These are phyloP conservation scores for Aricia artaxerxes DNA, from an alignment of 2,888 invertebrate genomes.

Conservation along the genomic window DNA sequence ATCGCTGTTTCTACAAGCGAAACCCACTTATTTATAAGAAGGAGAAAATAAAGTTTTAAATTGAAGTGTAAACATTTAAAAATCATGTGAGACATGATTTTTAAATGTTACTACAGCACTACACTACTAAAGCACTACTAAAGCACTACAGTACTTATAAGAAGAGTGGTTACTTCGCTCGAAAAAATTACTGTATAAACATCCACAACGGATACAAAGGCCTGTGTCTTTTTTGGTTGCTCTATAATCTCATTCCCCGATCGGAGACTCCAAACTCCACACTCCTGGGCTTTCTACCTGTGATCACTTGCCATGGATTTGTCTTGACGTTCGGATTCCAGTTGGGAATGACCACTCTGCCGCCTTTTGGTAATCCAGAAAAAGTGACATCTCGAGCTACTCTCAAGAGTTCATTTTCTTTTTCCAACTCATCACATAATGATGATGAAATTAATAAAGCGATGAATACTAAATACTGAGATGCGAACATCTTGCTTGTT, in stretches of 20 bases:
- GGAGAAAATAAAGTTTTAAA: no score
- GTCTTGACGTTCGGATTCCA: constrained; percentile 53
- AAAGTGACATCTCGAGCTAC: neutral
- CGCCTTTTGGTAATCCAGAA: constrained; percentile 17
- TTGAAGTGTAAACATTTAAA: no score
- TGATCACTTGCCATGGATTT: constrained; percentile 50
- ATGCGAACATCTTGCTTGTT: neutral
- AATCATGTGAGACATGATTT: no score
- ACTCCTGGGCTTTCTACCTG: constrained; percentile 39
- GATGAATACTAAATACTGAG: neutral
- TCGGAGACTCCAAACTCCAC: neutral
- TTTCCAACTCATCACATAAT: neutral
- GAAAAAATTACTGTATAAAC: no score
- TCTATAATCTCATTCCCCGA: neutral
- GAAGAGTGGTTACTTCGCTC: no score
- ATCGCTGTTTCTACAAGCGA: neutral
- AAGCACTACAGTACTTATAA: no score
- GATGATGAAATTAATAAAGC: constrained; percentile 7
- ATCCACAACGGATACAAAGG: no score
- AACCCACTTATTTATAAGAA: neutral
- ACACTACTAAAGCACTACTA: no score
- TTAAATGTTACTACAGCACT: no score
- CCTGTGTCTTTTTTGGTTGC: neutral
- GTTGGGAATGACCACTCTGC: constrained; percentile 47
- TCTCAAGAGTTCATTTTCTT: neutral